Evolutionary conservation across 2,113 vertebrate genomes (phyloP).

Genomic region (Dascyllus trimaculatus): DNA sequence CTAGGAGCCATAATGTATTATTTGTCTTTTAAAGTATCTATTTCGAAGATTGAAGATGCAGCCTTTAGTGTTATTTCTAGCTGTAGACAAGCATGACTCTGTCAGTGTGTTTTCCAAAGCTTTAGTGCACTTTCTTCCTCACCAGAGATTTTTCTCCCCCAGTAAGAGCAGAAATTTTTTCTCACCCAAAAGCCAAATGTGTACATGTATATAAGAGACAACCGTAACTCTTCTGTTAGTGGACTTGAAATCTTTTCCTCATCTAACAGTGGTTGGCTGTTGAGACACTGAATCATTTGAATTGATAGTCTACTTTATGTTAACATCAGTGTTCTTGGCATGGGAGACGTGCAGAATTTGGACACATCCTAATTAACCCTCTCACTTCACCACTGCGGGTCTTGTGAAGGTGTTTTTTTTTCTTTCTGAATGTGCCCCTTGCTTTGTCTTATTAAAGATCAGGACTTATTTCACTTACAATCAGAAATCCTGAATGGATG

Average conservation of each 20-base stretch:
- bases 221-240: constrained; percentile 34
- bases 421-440: constrained; percentile 53
- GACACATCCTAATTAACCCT: constrained; percentile 36
- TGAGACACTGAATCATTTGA: constrained; percentile 24
- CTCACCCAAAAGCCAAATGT: constrained; percentile 72
- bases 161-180: constrained; percentile 48
- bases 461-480: constrained; percentile 38
- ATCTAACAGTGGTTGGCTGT: constrained; percentile 38
- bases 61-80: constrained; percentile 64
- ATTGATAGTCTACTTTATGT: constrained; percentile 45
- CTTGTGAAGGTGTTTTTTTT: constrained; percentile 62
- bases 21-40: constrained; percentile 65
- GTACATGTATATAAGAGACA: constrained; percentile 45
- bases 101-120: constrained; percentile 71
- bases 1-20: constrained; percentile 80
- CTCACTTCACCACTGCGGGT: constrained; percentile 29
- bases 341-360: constrained; percentile 24
- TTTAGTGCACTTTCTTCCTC: constrained; percentile 61
- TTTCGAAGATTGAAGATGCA: constrained; percentile 63
- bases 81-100: constrained; percentile 68
- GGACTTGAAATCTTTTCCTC: constrained; percentile 51
- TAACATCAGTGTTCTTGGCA: constrained; percentile 53
- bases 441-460: constrained; percentile 45
- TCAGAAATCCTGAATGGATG: constrained; percentile 21
- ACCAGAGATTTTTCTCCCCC: constrained; percentile 16